phyloP scores from a whole-genome alignment of 2,113 vertebrate species.

The Halichoerus grypus region DNA sequence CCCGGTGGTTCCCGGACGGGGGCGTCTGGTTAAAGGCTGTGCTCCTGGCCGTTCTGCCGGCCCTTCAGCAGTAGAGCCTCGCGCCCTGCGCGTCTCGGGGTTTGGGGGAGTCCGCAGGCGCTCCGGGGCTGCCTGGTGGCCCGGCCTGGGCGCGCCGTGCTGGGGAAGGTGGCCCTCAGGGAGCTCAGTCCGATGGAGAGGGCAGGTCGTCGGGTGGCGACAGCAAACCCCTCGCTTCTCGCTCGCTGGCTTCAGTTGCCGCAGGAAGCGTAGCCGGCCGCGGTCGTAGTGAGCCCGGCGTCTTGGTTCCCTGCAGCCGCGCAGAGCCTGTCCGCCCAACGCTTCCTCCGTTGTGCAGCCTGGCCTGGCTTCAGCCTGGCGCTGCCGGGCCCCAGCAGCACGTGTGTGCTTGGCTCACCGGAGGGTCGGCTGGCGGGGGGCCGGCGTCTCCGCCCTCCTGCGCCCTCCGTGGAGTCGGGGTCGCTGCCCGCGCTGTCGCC shows the following conservation, averaged over 20 bases:
- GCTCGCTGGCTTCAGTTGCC: background rate
- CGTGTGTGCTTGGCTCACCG: too few relatives aligned
- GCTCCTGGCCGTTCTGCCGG: rapidly evolving
- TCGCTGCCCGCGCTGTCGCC: rapidly evolving
- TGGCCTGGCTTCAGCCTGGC: background rate
- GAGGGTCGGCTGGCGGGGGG: too few relatives aligned
- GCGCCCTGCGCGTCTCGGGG: too few relatives aligned
- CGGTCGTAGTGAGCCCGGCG: rapidly evolving
- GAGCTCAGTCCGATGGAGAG: background rate
- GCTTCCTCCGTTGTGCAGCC: background rate
- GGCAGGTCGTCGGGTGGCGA: rapidly evolving
- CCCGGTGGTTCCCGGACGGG: too few relatives aligned
- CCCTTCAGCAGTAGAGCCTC: rapidly evolving
- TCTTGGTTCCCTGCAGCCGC: too few relatives aligned
- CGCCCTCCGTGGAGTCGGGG: background rate
- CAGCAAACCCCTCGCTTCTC: background rate
- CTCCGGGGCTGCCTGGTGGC: too few relatives aligned
- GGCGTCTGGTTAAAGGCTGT: background rate
- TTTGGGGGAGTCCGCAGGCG: rapidly evolving
- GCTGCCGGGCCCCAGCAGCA: rapidly evolving
- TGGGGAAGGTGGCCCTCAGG: too few relatives aligned
- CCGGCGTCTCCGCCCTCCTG: background rate
- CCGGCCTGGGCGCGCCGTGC: too few relatives aligned
- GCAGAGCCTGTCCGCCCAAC: background rate
- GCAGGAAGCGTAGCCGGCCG: background rate